A percentile compares a stretch with the other conserved stretches of the same genome.
Conservation (phyloP, 2,888 invertebrate species). For the Ashinkailepas kermadecensis region DNA sequence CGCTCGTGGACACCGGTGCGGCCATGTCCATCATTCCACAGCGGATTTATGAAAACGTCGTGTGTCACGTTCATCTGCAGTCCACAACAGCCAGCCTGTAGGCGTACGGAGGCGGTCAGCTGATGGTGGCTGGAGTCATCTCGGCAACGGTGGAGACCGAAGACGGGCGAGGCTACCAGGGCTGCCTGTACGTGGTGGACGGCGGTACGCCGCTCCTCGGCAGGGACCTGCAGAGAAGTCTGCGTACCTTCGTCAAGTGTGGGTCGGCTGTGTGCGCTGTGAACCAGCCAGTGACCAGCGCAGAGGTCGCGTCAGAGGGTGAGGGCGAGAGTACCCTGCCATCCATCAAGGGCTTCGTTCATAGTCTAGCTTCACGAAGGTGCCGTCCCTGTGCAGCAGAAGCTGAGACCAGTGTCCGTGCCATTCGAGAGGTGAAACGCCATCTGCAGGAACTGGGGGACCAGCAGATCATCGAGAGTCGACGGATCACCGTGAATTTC, state of each 20-base stretch:
- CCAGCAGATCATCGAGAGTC: neutral
- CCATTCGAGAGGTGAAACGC: neutral
- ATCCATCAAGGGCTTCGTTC: neutral
- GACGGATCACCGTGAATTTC: neutral
- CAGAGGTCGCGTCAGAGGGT: neutral
- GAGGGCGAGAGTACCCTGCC: neutral
- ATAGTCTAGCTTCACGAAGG: neutral
- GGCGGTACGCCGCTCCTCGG: too few relatives aligned
- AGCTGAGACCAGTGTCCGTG: neutral
- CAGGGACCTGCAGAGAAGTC: neutral
- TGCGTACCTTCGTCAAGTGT: neutral
- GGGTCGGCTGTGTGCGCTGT: neutral
- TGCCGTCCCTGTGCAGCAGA: neutral
- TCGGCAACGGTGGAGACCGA: too few relatives aligned
- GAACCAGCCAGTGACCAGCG: neutral
- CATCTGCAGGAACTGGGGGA: neutral
- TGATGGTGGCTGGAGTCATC: too few relatives aligned
- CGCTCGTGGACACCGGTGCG: too few relatives aligned
- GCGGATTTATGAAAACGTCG: too few relatives aligned
- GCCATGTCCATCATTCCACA: too few relatives aligned
- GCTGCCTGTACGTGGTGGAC: too few relatives aligned
- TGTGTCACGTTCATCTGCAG: too few relatives aligned
- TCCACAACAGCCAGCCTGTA: too few relatives aligned
- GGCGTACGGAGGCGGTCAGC: too few relatives aligned
- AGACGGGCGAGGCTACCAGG: too few relatives aligned